These are phyloP conservation scores for Suncus etruscus DNA, from an alignment of 2,113 vertebrate genomes.

Conservation along the genomic window DNA sequence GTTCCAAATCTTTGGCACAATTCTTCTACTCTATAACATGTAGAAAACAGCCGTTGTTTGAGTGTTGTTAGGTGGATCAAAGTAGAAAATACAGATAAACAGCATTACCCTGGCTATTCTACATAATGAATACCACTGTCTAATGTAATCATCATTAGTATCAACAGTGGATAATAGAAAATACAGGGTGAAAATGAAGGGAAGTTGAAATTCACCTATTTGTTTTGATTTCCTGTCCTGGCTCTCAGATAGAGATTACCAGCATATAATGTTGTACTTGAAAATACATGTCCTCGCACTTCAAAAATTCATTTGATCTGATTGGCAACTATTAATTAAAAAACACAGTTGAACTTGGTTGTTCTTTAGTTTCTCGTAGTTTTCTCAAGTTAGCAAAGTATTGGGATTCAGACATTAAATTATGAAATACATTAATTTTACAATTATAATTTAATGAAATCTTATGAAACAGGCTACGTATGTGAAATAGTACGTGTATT, in stretches of 20 bases:
- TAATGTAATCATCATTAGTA: background rate
- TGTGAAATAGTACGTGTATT: background rate
- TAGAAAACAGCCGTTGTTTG: background rate
- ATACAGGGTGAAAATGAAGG: background rate
- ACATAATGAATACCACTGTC: background rate
- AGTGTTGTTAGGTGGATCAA: background rate
- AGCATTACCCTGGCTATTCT: background rate
- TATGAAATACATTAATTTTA: too few relatives aligned
- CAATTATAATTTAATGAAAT: too few relatives aligned
- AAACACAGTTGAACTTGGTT: slow-evolving; percentile 10
- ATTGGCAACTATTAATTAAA: background rate
- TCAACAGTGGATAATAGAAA: background rate
- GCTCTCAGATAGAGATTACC: slow-evolving; percentile 23
- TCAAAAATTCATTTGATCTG: slow-evolving; percentile 34
- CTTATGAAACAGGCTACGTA: background rate
- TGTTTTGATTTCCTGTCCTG: background rate
- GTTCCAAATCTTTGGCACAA: background rate
- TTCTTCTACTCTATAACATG: background rate
- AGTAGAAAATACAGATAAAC: slow-evolving; percentile 34
- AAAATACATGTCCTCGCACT: slow-evolving; percentile 4
- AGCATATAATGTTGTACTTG: slow-evolving; percentile 29
- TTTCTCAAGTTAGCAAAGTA: slow-evolving; percentile 28
- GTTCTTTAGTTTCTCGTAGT: background rate
- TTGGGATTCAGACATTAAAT: too few relatives aligned
- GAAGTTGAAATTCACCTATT: background rate